Percentiles rank a stretch among this genome's conserved stretches.
Evolutionary conservation across 2,888 invertebrate species (phyloP).

Genomic region (Uloborus plumipes): DNA sequence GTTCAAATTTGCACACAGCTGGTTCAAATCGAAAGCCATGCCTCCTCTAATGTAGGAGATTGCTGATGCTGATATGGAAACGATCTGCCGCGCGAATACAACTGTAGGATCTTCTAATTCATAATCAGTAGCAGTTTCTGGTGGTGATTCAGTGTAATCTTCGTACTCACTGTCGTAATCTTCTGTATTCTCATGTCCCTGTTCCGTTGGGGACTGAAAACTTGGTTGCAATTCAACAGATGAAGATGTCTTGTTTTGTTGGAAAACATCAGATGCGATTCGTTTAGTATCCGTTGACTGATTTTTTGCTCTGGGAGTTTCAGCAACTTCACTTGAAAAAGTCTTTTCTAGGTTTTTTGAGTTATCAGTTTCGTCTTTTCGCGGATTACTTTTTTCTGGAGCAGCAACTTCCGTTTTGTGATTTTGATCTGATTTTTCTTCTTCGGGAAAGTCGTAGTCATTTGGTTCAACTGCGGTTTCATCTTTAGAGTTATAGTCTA

Average conservation of each 20-base stretch:
- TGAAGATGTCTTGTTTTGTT: not conserved
- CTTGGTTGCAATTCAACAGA: not conserved
- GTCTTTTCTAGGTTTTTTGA: not conserved
- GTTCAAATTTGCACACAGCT: constrained; percentile 30
- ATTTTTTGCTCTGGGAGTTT: not conserved
- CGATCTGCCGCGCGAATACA: constrained; percentile 9
- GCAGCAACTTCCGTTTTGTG: too few relatives aligned
- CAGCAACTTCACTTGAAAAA: not conserved
- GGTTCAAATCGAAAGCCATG: not conserved
- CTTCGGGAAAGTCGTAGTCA: too few relatives aligned
- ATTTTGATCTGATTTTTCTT: too few relatives aligned
- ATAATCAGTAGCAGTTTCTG: not conserved
- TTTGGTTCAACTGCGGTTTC: too few relatives aligned
- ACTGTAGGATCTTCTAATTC: not conserved
- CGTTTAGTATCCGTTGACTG: too few relatives aligned
- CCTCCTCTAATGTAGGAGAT: constrained; percentile 18
- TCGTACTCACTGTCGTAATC: not conserved
- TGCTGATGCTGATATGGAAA: not conserved
- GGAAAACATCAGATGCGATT: too few relatives aligned
- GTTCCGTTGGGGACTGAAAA: not conserved
- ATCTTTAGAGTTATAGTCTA: too few relatives aligned
- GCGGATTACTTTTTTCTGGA: too few relatives aligned
- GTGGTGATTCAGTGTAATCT: not conserved
- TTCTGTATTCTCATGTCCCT: not conserved
- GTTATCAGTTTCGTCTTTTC: too few relatives aligned